Evolutionary conservation across 2,888 invertebrate genomes (phyloP).

Genomic region (Tachystola acroxantha): DNA sequence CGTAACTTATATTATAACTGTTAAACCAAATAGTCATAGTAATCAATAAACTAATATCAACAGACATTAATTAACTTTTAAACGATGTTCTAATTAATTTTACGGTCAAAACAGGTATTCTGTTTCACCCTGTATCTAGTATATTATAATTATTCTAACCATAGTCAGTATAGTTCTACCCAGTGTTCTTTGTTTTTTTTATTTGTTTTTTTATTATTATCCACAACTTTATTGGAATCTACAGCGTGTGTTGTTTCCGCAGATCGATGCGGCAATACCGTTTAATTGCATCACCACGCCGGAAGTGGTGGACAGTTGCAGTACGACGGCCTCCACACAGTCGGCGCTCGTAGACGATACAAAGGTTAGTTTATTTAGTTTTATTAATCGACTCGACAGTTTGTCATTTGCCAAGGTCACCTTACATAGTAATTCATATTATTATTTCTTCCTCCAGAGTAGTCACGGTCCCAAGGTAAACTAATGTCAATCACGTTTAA

Average conservation of each 20-base stretch:
- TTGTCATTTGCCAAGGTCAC: neutral
- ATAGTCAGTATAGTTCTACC: neutral
- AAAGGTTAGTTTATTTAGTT: constrained; percentile 52
- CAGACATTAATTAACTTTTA: too few relatives aligned
- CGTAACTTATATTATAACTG: too few relatives aligned
- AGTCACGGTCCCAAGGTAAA: too few relatives aligned
- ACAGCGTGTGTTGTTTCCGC: constrained; percentile 32
- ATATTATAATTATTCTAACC: too few relatives aligned
- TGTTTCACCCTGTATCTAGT: too few relatives aligned
- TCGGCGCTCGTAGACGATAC: constrained; percentile 52
- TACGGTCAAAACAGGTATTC: too few relatives aligned
- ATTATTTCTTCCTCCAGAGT: too few relatives aligned
- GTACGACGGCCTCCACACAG: constrained; percentile 57
- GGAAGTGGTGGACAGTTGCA: constrained; percentile 68
- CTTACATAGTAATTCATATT: too few relatives aligned
- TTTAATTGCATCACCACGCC: constrained; percentile 75
- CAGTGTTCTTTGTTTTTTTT: constrained; percentile 11
- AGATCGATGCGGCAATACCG: constrained; percentile 71
- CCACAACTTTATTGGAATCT: neutral
- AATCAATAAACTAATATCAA: too few relatives aligned
- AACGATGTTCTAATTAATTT: too few relatives aligned
- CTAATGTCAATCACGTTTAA: too few relatives aligned
- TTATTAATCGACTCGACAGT: neutral
- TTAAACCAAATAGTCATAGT: too few relatives aligned
- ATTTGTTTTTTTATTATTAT: constrained; percentile 4